Percentiles rank a stretch among this genome's conserved stretches.
Evolutionary conservation across 2,888 invertebrate genomes (phyloP).

Genomic region (Laothoe populi): DNA sequence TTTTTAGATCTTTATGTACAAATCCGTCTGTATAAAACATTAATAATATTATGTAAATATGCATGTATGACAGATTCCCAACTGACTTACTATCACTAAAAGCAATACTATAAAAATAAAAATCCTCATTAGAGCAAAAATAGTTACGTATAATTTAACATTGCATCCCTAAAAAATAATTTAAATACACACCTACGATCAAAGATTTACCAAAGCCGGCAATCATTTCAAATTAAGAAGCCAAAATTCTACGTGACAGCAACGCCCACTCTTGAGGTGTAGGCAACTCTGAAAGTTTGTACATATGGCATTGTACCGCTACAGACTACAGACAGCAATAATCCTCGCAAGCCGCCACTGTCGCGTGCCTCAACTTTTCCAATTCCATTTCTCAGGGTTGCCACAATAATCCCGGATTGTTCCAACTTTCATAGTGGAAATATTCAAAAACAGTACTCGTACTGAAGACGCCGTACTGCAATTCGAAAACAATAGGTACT

Average conservation of each 20-base stretch:
- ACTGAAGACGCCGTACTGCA: slow-evolving; percentile 54
- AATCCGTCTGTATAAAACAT: too few species aligned
- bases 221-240: slow-evolving; percentile 26
- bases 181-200: too few species aligned
- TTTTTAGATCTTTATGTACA: too few species aligned
- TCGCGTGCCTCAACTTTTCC: slow-evolving; percentile 68
- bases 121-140: too few species aligned
- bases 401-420: slow-evolving; percentile 63
- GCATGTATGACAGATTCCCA: too few species aligned
- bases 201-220: slow-evolving; percentile 3
- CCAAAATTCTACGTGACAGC: slow-evolving; percentile 23
- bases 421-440: slow-evolving; percentile 55
- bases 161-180: not conserved
- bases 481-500: slow-evolving; percentile 51
- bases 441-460: slow-evolving; percentile 35
- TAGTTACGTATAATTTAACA: not conserved
- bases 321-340: slow-evolving; percentile 60
- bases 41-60: too few species aligned
- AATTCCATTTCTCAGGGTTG: slow-evolving; percentile 72
- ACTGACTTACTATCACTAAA: too few species aligned
- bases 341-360: slow-evolving; percentile 57
- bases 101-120: too few species aligned
- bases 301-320: slow-evolving; percentile 60
- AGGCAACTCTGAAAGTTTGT: slow-evolving; percentile 48
- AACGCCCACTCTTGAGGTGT: slow-evolving; percentile 30